Percentiles rank a stretch among this genome's conserved stretches.
Conservation (phyloP, 2,888 invertebrate genomes). For the Eudasyphora cyanicolor region DNA sequence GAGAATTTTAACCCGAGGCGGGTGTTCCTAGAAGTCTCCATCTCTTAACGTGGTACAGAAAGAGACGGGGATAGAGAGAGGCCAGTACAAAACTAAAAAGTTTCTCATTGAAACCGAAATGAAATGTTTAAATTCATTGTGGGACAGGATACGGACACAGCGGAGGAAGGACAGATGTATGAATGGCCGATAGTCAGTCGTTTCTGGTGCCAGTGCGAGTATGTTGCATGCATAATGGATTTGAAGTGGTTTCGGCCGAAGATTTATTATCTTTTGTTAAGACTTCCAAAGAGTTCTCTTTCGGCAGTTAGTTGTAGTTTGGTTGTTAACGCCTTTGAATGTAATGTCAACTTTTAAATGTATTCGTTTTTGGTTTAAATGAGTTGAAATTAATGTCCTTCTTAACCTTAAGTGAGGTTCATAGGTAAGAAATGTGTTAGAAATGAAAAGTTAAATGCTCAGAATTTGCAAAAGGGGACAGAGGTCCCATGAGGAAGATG, state of each 20-base stretch:
- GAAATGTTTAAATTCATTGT: conserved; percentile 14
- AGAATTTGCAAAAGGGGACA: background rate
- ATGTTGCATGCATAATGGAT: conserved; percentile 32
- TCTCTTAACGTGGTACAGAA: background rate
- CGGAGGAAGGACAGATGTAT: background rate
- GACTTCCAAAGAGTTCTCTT: background rate
- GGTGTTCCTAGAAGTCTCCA: background rate
- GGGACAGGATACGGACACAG: background rate
- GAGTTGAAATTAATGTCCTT: no score
- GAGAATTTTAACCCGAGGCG: background rate
- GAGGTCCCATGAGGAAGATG: background rate
- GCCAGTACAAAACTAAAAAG: conserved; percentile 10
- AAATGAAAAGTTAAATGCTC: conserved; percentile 14
- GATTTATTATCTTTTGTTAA: conserved; percentile 27
- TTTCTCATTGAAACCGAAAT: background rate
- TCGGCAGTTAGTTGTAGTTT: background rate
- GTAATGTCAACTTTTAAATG: background rate
- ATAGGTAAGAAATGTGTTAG: background rate
- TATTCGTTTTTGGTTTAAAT: conserved; percentile 3
- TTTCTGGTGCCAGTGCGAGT: background rate
- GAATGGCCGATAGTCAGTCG: background rate
- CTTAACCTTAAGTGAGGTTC: background rate
- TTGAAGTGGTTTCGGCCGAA: conserved; percentile 19
- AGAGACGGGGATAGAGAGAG: no score
- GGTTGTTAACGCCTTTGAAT: background rate